Base-by-base conservation (phyloP, 2,113 vertebrate genomes). In the Alouatta palliata region DNA sequence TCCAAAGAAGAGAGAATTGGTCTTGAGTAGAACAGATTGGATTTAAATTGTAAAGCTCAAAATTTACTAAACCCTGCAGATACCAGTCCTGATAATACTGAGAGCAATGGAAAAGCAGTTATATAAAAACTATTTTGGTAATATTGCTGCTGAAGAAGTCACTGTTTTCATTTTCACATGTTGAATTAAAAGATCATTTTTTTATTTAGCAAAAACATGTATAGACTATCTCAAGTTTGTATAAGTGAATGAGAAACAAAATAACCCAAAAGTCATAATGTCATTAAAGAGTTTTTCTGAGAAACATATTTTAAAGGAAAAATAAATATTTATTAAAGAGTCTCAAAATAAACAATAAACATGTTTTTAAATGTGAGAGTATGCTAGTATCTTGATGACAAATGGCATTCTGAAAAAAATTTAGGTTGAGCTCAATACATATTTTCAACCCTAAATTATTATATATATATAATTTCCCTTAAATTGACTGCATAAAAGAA, bases 41-140 rank as follows among this genome's bases (percentile, higher is more conserved):
- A 82, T 94, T 95, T 97, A 87, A 97, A 97, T 97, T 90, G 81
- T 45, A 9, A 89, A 87, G 27, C 77, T 96, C 30, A 87, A 89
- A 73, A 94, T 95, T 93, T 49, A 58, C 45, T 61, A 94, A 35
- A 43, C 66, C 23, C n/a, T 85, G 58, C 76, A 61, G 75, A 92
- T 40, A 92, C 0, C 10, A 70, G 0, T 47, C 45, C 27, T 90
- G 66, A 87, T 2, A 9, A 89, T 76, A 20, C 12, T 19, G 37
- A 92, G 84, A 95, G 19, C 61, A 89, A 94, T 43, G 88, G 70
- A 85, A 92, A 97, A 93, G 27, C 70, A 70, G 84, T 49, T 88
- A 84, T 61, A 80, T 45, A 83, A 76, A 96, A 47, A 80, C 37
- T 83, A 47, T 61, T 47, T 35, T 76, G 16, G 47, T 93, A 96